phyloP scores from a whole-genome alignment of 30 jellyfish, hydroid and myxozoan species.

The Cassiopea andromeda region DNA sequence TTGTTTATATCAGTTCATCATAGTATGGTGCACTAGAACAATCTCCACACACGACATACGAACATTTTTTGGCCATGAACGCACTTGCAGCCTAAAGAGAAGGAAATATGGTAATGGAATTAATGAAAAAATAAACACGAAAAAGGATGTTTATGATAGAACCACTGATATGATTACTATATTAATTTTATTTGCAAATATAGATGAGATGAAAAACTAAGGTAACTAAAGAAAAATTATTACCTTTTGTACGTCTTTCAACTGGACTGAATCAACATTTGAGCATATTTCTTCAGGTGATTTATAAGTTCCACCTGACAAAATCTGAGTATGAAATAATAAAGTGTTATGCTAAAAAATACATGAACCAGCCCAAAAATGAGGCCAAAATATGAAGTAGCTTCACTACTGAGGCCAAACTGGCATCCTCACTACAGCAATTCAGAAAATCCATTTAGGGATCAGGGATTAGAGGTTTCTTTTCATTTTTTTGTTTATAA shows the following conservation, averaged over 20 bases:
- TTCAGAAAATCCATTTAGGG: neutral
- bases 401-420: neutral
- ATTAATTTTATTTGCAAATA: neutral
- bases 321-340: constrained; percentile 6
- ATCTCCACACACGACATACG: constrained; percentile 22
- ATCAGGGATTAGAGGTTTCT: neutral
- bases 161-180: neutral
- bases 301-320: neutral
- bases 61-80: neutral
- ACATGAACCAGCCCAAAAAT: neutral
- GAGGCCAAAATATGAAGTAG: neutral
- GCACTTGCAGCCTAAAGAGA: constrained; percentile 1
- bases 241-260: constrained; percentile 25
- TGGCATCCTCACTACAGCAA: neutral
- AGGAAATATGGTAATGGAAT: neutral
- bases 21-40: constrained; percentile 23
- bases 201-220: neutral
- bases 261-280: constrained; percentile 5
- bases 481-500: neutral
- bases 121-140: neutral
- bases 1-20: constrained; percentile 1
- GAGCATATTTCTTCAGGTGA: constrained; percentile 17
- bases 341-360: neutral
- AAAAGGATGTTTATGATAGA: neutral
- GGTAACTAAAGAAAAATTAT: neutral